Evolutionary conservation across 2,113 vertebrate species (phyloP).

Genomic region (Eira barbara): DNA sequence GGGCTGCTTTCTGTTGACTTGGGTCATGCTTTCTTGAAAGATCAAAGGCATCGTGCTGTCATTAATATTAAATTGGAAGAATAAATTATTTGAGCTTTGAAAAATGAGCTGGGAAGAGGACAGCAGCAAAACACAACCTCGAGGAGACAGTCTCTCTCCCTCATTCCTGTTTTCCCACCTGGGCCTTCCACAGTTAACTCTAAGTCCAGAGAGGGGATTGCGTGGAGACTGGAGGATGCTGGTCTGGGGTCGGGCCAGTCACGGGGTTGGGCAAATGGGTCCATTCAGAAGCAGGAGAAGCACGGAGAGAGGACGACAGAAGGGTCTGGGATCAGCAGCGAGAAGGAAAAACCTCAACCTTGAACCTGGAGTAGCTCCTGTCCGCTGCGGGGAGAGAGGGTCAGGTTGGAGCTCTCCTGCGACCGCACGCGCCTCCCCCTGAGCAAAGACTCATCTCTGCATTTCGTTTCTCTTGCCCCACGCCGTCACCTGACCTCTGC

Average conservation of each 20-base stretch:
- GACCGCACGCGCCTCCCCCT: fast-evolving
- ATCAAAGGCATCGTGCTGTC: not conserved
- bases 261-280: fast-evolving
- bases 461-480: not conserved
- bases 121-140: fast-evolving
- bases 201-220: no score
- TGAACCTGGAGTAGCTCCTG: fast-evolving
- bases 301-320: fast-evolving
- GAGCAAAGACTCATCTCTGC: fast-evolving
- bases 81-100: not conserved
- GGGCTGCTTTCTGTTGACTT: not conserved
- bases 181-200: fast-evolving
- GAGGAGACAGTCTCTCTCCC: fast-evolving
- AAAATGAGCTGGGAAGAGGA: not conserved
- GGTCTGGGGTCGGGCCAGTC: not conserved
- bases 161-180: fast-evolving
- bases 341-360: no score
- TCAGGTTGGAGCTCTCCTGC: not conserved
- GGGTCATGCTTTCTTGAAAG: not conserved
- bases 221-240: fast-evolving
- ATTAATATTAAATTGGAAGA: not conserved
- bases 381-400: fast-evolving
- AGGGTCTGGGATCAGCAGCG: fast-evolving
- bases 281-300: fast-evolving
- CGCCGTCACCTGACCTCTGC: not conserved